These are phyloP conservation scores for Notolepis coatsorum DNA, from an alignment of 2,797 vertebrate species.

Conservation along the genomic window DNA sequence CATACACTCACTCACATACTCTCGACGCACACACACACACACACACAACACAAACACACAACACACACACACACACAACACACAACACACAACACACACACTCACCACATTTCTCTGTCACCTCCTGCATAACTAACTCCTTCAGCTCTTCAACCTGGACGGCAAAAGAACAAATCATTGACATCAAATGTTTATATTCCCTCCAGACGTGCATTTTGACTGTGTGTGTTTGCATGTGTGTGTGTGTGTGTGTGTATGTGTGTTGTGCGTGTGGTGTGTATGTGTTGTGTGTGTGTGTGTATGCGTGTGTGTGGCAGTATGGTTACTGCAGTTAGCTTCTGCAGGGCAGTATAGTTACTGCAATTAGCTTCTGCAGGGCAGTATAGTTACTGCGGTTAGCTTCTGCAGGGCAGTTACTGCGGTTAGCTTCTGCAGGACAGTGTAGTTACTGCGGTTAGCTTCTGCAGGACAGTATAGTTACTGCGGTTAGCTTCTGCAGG, in stretches of 20 bases:
- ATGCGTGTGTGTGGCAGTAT: neutral
- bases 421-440: too few relatives aligned
- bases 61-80: slow-evolving; percentile 77
- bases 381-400: too few relatives aligned
- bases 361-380: too few relatives aligned
- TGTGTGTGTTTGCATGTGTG: neutral
- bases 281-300: slow-evolving; percentile 1
- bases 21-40: slow-evolving; percentile 6
- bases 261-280: neutral
- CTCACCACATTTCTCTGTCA: slow-evolving; percentile 88
- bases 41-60: slow-evolving; percentile 27
- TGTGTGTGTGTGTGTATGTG: too few relatives aligned
- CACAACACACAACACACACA: slow-evolving; percentile 16
- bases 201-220: neutral
- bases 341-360: too few relatives aligned
- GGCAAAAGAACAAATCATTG: slow-evolving; percentile 19
- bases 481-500: too few relatives aligned
- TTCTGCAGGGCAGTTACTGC: too few relatives aligned
- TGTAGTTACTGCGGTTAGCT: too few relatives aligned
- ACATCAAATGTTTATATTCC: neutral
- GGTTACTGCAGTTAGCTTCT: too few relatives aligned
- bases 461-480: too few relatives aligned
- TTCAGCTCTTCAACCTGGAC: slow-evolving; percentile 87
- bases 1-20: too few relatives aligned
- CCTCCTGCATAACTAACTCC: slow-evolving; percentile 83